Evolutionary conservation across 2,888 invertebrate species (phyloP), one percentile per base, ranked within the genome.

Genomic region (Pterobdella sp.): DNA sequence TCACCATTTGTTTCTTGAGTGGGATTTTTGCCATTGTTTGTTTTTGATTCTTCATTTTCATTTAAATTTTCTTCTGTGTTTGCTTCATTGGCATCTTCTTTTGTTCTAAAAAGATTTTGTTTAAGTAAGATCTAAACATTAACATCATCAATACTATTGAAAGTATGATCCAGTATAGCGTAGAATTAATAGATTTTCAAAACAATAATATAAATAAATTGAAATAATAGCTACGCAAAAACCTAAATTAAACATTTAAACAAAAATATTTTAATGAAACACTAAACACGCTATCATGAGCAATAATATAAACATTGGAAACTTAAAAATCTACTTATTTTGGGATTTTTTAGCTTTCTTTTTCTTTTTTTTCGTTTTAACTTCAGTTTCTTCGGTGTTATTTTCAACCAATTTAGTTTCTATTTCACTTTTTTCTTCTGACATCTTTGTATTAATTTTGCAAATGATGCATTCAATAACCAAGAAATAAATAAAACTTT

Each of bases 1-100:
- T n/a, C n/a, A n/a, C n/a, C n/a, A n/a, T 76, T 76, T 66, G 73
- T 75, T 56, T 4, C n/a, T 26, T 56, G 60, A 56, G 4, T 56
- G 26, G 18, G 18, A 22, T 18, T n/a, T 22, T 4, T 22, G 4
- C 26, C 60, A 56, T n/a, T 56, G 3, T 22, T 56, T 14, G n/a
- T 26, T 22, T 56, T 22, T 26, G 60, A 56, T 26, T 3, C 60
- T 18, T n/a, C 60, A 26, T 56, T 22, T 18, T 56, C 60, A 18
- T 26, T 26, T 18, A 26, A 4, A 4, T 56, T 56, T 56, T 56
- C n/a, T 4, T 18, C 60, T 18, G 60, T 56, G 60, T 56, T 56
- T 4, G n/a, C 60, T 29, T 66, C 66, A 31, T 4, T 22, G 32
- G 22, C 31, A 3, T 31, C 14, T 14, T 34, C 7, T 32, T 22